These are phyloP conservation scores for Mellivora capensis DNA, from an alignment of 2,113 vertebrate genomes.

Conservation along the genomic window DNA sequence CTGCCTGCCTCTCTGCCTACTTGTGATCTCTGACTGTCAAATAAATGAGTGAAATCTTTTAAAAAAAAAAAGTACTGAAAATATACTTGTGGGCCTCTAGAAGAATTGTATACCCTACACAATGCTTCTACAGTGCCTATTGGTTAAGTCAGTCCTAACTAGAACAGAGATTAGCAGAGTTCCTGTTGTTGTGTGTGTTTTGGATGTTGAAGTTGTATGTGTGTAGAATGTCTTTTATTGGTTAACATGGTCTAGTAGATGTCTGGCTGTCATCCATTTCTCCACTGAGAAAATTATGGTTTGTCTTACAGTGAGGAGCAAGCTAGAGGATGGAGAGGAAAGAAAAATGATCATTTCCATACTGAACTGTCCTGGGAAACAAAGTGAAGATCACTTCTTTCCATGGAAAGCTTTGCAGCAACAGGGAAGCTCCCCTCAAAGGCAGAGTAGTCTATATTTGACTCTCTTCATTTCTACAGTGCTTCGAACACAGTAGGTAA, in stretches of 20 bases:
- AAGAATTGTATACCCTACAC: not conserved
- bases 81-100: not conserved
- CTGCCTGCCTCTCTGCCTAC: too few species aligned
- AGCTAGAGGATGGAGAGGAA: not conserved
- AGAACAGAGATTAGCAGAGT: not conserved
- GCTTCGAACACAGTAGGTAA: not conserved
- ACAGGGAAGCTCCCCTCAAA: not conserved
- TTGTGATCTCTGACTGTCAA: too few species aligned
- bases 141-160: not conserved
- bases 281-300: not conserved
- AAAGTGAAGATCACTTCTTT: not conserved
- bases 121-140: not conserved
- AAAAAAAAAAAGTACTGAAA: not conserved
- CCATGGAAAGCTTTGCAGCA: not conserved
- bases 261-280: not conserved
- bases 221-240: not conserved
- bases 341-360: not conserved
- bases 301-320: not conserved
- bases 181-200: not conserved
- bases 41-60: too few species aligned
- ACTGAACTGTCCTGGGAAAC: too few species aligned
- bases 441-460: not conserved
- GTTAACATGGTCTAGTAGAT: not conserved
- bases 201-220: not conserved
- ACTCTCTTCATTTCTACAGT: not conserved